These are phyloP conservation scores for Phaetusa simplex DNA, from an alignment of 2,113 vertebrate genomes.

Conservation along the genomic window DNA sequence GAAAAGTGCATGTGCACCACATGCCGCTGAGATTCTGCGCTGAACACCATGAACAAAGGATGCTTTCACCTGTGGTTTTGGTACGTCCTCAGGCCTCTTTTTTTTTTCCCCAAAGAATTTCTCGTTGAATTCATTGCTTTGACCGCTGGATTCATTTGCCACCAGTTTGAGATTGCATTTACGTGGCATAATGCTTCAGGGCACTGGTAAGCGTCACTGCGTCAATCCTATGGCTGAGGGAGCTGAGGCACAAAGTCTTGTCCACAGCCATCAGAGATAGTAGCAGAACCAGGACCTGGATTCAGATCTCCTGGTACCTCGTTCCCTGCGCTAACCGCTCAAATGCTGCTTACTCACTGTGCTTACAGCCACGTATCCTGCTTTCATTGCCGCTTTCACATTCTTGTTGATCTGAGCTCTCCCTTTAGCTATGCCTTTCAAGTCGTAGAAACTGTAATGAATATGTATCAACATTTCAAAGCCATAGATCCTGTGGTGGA, in stretches of 20 bases:
- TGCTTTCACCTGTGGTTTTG: background rate
- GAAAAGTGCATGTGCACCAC: background rate
- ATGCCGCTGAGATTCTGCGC: background rate
- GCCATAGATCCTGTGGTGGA: slow-evolving; percentile 26
- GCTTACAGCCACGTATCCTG: background rate
- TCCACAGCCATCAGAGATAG: background rate
- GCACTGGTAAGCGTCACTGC: rapidly evolving
- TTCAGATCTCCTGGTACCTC: background rate
- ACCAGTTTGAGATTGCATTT: background rate
- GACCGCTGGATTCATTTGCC: background rate
- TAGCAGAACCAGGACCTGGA: background rate
- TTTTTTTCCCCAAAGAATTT: background rate
- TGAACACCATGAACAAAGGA: background rate
- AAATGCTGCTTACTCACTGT: background rate
- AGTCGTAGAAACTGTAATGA: slow-evolving; percentile 51
- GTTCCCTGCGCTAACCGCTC: background rate
- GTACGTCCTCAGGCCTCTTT: background rate
- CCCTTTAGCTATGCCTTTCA: slow-evolving; percentile 55
- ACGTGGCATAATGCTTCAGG: background rate
- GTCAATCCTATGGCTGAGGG: background rate
- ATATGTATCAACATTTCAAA: slow-evolving; percentile 68
- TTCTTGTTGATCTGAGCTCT: slow-evolving; percentile 49
- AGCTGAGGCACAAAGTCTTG: background rate
- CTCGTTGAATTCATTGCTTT: background rate
- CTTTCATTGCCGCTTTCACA: background rate